phyloP scores from a whole-genome alignment of 2,888 invertebrate genomes.

The Ariolimax columbianus region DNA sequence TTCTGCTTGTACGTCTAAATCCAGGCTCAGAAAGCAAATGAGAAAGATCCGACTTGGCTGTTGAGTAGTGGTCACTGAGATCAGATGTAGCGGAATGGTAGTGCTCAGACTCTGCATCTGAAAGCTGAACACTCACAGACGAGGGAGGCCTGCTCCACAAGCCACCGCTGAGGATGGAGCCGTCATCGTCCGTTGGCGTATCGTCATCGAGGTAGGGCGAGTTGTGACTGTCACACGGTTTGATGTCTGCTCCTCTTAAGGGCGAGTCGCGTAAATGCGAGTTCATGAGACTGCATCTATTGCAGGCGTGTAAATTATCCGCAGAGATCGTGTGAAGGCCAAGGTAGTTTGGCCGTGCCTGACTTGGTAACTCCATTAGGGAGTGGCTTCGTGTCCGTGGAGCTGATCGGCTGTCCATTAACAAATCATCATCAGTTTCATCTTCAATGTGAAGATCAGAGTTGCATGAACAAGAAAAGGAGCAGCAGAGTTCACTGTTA shows the following conservation, averaged over 20 bases:
- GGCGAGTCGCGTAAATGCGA: neutral
- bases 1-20: neutral
- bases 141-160: constrained; percentile 20
- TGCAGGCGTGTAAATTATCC: constrained; percentile 6
- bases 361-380: constrained; percentile 23
- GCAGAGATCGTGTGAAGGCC: constrained; percentile 30
- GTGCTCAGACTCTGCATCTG: constrained; percentile 41
- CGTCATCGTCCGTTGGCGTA: constrained; percentile 31
- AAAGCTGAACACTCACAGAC: constrained; percentile 17
- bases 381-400: constrained; percentile 37
- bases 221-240: neutral
- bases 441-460: constrained; percentile 35
- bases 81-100: constrained; percentile 47
- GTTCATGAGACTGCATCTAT: neutral
- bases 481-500: constrained; percentile 28
- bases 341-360: neutral
- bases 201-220: constrained; percentile 14
- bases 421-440: constrained; percentile 39
- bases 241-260: neutral
- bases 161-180: neutral
- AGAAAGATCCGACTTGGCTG: constrained; percentile 46
- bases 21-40: neutral
- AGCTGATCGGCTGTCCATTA: neutral
- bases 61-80: constrained; percentile 47
- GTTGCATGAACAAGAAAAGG: constrained; percentile 39